Percentiles rank a stretch among this genome's conserved stretches.
Evolutionary conservation across 1,140 invertebrate genomes (phyloP).

Genomic region (Octopus bimaculoides): DNA sequence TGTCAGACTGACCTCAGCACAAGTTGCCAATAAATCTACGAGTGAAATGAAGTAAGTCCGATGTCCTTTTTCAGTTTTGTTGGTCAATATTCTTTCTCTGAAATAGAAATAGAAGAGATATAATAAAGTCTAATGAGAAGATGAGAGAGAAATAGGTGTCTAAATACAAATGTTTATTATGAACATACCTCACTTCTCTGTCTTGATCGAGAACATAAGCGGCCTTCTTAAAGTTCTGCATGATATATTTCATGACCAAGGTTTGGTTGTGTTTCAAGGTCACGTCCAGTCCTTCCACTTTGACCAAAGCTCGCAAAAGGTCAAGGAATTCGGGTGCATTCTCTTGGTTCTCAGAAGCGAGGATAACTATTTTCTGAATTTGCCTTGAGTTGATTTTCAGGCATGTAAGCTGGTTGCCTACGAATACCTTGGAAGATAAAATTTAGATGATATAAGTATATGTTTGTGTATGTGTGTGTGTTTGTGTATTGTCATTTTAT

Average conservation of each 20-base stretch:
- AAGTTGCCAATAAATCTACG: slow-evolving; percentile 53
- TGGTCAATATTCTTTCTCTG: slow-evolving; percentile 46
- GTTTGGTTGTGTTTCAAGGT: slow-evolving; percentile 56
- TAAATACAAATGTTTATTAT: neutral
- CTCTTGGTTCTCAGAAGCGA: slow-evolving; percentile 47
- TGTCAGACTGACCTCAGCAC: slow-evolving; percentile 48
- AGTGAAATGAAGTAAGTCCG: slow-evolving; percentile 50
- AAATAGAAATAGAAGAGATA: neutral
- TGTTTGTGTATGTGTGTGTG: too few relatives aligned
- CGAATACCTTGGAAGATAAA: slow-evolving; percentile 47
- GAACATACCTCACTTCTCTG: slow-evolving; percentile 37
- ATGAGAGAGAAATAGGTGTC: neutral
- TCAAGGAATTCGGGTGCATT: slow-evolving; percentile 54
- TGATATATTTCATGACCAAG: slow-evolving; percentile 58
- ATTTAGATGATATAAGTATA: too few relatives aligned
- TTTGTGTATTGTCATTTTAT: too few relatives aligned
- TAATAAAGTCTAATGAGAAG: neutral
- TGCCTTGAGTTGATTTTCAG: slow-evolving; percentile 53
- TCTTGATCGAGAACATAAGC: slow-evolving; percentile 54
- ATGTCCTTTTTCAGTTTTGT: slow-evolving; percentile 44
- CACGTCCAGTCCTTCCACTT: slow-evolving; percentile 54
- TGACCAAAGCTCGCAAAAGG: slow-evolving; percentile 51
- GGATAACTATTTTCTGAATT: slow-evolving; percentile 52
- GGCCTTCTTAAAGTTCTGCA: slow-evolving; percentile 56
- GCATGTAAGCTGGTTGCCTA: slow-evolving; percentile 53